Evolutionary conservation across 2,797 vertebrate species (phyloP), one percentile per base, ranked within the genome.

Genomic region (Centroberyx gerrardi): DNA sequence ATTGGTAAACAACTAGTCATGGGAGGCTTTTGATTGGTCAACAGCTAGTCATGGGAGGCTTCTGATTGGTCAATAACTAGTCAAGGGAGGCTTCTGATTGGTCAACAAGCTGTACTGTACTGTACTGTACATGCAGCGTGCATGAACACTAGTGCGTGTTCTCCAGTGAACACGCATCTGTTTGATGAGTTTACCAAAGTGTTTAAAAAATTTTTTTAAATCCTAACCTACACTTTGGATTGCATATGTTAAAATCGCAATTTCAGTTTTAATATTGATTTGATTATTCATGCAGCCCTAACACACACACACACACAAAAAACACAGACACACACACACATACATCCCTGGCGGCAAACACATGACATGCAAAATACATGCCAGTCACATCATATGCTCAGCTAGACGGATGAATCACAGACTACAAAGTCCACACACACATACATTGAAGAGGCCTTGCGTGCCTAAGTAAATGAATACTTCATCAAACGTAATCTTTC

Each of bases 351-450:
- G n/a, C 18, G 0, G 65, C 28, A 14, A 71, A 48, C 29, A 53
- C 56, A 80, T 66, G 49, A 66, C 80, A 87, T 87, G 74, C 66
- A 88, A 88, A 90, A 78, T 82, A 74, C 82, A 88, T 86, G 71
- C 52, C 74, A 85, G 76, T 83, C 75, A 48, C 73, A 82, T 91
- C 80, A 77, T 68, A 80, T 80, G 72, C 75, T 84, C 73, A 63
- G 65, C 8, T 1, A 76, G 65, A 70, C 55, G 14, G 60, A 61
- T 70, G 42, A 82, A 82, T 74, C 52, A 9, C 48, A 17, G 56
- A 40, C 8, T 55, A 2, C 33, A 33, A 48, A 49, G 49, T 51
- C 27, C n/a, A 49, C 56, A 38, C 53, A 46, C 17, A 15, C 59
- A 54, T 14, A 14, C 53, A 66, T 49, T 17, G 22, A 58, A 62